phyloP scores from a whole-genome alignment of 23 tunicate genomes.

The Diplosoma virens region DNA sequence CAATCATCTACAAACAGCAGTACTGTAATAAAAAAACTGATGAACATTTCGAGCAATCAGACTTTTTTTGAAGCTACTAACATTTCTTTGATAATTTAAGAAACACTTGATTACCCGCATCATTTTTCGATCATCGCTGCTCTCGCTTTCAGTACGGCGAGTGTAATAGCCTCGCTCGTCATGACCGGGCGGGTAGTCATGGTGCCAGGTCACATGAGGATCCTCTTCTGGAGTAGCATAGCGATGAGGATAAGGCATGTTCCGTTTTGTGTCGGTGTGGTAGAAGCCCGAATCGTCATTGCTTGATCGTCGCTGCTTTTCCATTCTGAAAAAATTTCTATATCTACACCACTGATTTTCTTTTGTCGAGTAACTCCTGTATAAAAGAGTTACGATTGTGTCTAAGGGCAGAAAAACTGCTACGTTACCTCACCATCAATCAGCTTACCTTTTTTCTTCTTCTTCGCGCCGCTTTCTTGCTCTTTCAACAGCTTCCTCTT shows the following conservation, averaged over 20 bases:
- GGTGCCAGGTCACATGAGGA: neutral
- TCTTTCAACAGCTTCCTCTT: slow-evolving; percentile 65
- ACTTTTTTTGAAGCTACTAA: too few species aligned
- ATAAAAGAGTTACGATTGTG: too few species aligned
- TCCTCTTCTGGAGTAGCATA: slow-evolving; percentile 16
- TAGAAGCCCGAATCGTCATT: neutral
- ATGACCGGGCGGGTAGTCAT: neutral
- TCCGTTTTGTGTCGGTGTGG: neutral
- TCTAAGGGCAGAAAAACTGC: too few species aligned
- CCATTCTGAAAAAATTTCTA: slow-evolving; percentile 32
- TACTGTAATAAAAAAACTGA: too few species aligned
- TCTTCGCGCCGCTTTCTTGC: slow-evolving; percentile 76
- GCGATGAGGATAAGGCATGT: neutral
- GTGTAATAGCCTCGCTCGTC: slow-evolving; percentile 1
- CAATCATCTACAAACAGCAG: too few species aligned
- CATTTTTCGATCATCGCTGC: slow-evolving; percentile 59
- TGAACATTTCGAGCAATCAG: too few species aligned
- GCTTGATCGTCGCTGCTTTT: neutral
- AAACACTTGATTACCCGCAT: slow-evolving; percentile 22
- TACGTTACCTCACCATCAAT: too few species aligned
- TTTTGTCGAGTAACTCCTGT: too few species aligned
- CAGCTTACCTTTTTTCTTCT: slow-evolving; percentile 64
- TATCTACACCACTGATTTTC: too few species aligned
- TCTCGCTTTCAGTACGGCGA: slow-evolving; percentile 63
- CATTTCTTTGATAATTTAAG: too few species aligned